A percentile compares a stretch with the other conserved stretches of the same genome.
Conservation (phyloP, 1,140 invertebrate genomes). For the Ceratoteleas bidentatus region DNA sequence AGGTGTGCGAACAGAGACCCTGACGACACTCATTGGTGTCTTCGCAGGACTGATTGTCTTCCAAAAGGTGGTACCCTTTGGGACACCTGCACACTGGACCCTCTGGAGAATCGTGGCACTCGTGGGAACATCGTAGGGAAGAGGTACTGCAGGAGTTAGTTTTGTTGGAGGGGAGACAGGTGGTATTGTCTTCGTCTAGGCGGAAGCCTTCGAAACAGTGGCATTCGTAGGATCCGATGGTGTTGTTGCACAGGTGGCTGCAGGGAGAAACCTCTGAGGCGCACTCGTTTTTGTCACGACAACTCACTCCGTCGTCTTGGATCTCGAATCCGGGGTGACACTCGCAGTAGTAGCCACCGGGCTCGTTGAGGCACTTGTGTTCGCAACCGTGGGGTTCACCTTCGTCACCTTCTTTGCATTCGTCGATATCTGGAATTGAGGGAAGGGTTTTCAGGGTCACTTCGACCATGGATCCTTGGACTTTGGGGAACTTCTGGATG, state of each 20-base stretch:
- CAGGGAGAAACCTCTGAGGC: constrained; percentile 69
- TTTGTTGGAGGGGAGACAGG: constrained; percentile 35
- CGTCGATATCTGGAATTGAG: constrained; percentile 86
- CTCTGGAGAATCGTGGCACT: constrained; percentile 83
- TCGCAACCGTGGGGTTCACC: constrained; percentile 82
- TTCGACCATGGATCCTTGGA: not conserved
- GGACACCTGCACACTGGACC: constrained; percentile 84
- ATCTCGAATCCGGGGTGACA: constrained; percentile 80
- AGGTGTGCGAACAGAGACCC: constrained; percentile 72
- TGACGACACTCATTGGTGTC: constrained; percentile 86
- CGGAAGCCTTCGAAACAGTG: constrained; percentile 76
- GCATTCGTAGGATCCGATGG: constrained; percentile 80
- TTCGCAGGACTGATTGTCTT: constrained; percentile 84
- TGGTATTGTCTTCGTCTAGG: constrained; percentile 69
- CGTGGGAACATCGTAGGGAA: constrained; percentile 76
- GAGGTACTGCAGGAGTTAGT: constrained; percentile 73
- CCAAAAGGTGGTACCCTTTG: constrained; percentile 83
- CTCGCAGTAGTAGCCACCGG: constrained; percentile 87
- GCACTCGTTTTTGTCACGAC: constrained; percentile 84
- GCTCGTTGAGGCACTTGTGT: constrained; percentile 86
- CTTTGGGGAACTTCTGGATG: no score
- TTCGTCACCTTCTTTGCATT: constrained; percentile 86
- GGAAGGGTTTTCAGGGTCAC: not conserved
- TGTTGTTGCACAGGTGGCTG: constrained; percentile 76
- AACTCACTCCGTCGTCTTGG: constrained; percentile 77